Evolutionary conservation across 53 echinoderm and acorn worm genomes (phyloP).

Genomic region (Antedon mediterranea): DNA sequence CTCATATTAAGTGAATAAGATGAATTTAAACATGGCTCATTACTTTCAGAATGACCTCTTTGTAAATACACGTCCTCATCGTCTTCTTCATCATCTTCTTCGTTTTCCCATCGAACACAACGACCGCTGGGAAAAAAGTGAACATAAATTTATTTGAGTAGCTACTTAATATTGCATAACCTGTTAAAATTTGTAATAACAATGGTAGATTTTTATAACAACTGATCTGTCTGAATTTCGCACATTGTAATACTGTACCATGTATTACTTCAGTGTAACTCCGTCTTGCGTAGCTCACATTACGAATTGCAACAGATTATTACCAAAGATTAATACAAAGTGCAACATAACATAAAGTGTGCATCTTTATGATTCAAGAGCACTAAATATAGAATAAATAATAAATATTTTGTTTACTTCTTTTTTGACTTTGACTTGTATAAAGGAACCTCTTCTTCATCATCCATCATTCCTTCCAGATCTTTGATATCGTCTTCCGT

Average conservation of each 20-base stretch:
- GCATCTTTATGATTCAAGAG: no score
- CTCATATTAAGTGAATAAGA: neutral
- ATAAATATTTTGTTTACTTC: neutral
- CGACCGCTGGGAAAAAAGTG: neutral
- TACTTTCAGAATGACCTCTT: neutral
- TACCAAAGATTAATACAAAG: no score
- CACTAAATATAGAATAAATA: neutral
- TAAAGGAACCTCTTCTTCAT: constrained; percentile 69
- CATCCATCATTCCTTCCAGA: constrained; percentile 79
- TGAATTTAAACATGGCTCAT: neutral
- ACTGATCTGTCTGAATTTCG: no score
- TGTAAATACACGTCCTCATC: neutral
- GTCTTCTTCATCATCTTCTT: neutral
- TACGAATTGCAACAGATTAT: no score
- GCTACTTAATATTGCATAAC: no score
- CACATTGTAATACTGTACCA: no score
- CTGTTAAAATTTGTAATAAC: no score
- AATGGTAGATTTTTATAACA: no score
- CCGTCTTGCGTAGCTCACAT: no score
- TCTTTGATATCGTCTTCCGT: constrained; percentile 43
- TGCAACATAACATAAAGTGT: no score
- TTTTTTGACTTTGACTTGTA: constrained; percentile 20
- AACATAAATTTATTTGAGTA: neutral
- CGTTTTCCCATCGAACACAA: neutral
- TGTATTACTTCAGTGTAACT: no score